Conservation (phyloP, 2,113 vertebrate species). For the Semicossyphus pulcher region DNA sequence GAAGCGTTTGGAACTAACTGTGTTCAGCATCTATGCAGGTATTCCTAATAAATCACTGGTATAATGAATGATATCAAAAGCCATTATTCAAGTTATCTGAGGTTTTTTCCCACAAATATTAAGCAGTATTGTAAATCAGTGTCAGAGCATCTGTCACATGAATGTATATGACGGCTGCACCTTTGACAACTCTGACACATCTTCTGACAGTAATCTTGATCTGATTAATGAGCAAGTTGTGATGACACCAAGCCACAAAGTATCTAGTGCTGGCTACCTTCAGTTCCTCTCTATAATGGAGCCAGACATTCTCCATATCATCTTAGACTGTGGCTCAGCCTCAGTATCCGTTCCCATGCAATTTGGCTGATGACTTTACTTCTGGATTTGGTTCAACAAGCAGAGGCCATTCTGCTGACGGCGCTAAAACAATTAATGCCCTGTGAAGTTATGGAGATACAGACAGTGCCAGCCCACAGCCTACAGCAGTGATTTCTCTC, state of each 20-base stretch:
- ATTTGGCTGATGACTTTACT: conserved; percentile 81
- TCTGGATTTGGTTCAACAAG: conserved; percentile 79
- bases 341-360: conserved; percentile 64
- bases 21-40: no score
- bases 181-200: not conserved
- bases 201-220: not conserved
- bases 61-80: no score
- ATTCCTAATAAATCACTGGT: no score
- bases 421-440: conserved; percentile 81
- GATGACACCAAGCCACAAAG: not conserved
- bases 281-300: conserved; percentile 37
- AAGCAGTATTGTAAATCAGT: conserved; percentile 7
- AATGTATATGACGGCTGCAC: conserved; percentile 8
- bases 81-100: no score
- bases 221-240: conserved; percentile 21
- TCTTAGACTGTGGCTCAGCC: conserved; percentile 39
- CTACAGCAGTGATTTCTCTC: conserved; percentile 42
- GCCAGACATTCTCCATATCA: conserved; percentile 25
- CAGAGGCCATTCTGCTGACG: conserved; percentile 79
- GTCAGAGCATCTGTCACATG: conserved; percentile 2
- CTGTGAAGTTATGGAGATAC: conserved; percentile 78
- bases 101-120: no score
- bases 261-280: conserved; percentile 20
- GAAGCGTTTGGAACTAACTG: not conserved
- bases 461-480: conserved; percentile 61